Evolutionary conservation across 2,888 invertebrate species (phyloP), one percentile per base, ranked within the genome.

Genomic region (Diploptera punctata): DNA sequence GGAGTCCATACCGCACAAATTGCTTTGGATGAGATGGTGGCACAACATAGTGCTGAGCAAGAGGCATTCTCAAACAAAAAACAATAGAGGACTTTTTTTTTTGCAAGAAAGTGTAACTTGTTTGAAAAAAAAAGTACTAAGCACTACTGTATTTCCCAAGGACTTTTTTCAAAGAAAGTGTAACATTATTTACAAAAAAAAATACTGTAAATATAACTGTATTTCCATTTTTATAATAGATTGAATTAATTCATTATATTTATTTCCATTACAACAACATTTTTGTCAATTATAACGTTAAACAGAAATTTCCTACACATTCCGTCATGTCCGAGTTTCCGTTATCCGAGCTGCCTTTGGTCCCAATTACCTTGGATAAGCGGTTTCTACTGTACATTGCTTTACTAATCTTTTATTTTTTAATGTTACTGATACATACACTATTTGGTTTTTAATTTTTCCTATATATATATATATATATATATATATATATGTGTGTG

Each of bases 351-450:
- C 7, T 38, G 13, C 38, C 38, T 13, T 38, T 13, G 38, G 38
- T 38, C 38, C 38, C 47, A 47, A 47, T 47, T 47, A 47, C 47
- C 47, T 47, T n/a, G 47, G 47, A n/a, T n/a, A n/a, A n/a, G n/a
- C n/a, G n/a, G 47, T n/a, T 47, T 47, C 13, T 47, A 47, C 47
- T 47, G 47, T 47, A 47, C n/a, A n/a, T 47, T 47, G 18, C n/a
- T 7, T n/a, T n/a, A n/a, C n/a, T n/a, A n/a, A n/a, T n/a, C n/a
- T n/a, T n/a, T n/a, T n/a, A n/a, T n/a, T n/a, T n/a, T n/a, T n/a
- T n/a, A n/a, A n/a, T n/a, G n/a, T n/a, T n/a, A n/a, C n/a, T n/a
- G n/a, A n/a, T n/a, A n/a, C n/a, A n/a, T n/a, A n/a, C n/a, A n/a
- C n/a, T n/a, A n/a, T n/a, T n/a, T n/a, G n/a, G n/a, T n/a, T n/a